Evolutionary conservation across 2,888 invertebrate genomes (phyloP), one percentile per base, ranked within the genome.

Genomic region (Philonicus albiceps): DNA sequence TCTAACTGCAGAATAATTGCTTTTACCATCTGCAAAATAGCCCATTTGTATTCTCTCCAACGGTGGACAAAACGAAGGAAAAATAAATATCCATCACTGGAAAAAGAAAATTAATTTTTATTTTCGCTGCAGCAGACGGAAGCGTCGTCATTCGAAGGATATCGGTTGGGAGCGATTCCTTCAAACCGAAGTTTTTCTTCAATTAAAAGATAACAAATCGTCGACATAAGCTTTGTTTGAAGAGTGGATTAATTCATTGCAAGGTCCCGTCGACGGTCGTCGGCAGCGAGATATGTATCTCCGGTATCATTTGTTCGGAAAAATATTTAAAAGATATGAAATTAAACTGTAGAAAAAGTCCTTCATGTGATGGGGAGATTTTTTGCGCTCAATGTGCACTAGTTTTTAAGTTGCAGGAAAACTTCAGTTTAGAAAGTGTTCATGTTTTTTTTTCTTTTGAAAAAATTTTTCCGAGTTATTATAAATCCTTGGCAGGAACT

Each of bases 201-300:
- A 81, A 81, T 81, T 81, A 81, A 81, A 81, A 81, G 81, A 81
- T 81, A 81, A 81, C 64, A 81, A 81, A 81, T 81, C 34, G 34
- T 34, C 53, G 81, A 81, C 64, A 81, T 55, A 37, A 81, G 34
- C 64, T 49, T 31, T 64, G 64, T 81, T 81, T 81, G 31, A 81
- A 81, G 11, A 55, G 19, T 2, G 7, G 43, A 78, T 78, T 78
- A 78, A 78, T 49, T 53, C 78, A 40, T 78, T 30, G 13, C 78
- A 27, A 78, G 19, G 78, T 2, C 7, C 22, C 55, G n/a, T 19
- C 64, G 49, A n/a, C 64, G 64, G 49, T 19, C 22, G 64, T 27
- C 64, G 19, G 22, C 64, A 22, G 11, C 11, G 27, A 55, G 6
- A 64, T 27, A n/a, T n/a, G n/a, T n/a, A 27, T 27, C 13, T 64